Evolutionary conservation across 2,113 vertebrate genomes (phyloP), one percentile per base, ranked within the genome.

Genomic region (human (Homo sapiens)): DNA sequence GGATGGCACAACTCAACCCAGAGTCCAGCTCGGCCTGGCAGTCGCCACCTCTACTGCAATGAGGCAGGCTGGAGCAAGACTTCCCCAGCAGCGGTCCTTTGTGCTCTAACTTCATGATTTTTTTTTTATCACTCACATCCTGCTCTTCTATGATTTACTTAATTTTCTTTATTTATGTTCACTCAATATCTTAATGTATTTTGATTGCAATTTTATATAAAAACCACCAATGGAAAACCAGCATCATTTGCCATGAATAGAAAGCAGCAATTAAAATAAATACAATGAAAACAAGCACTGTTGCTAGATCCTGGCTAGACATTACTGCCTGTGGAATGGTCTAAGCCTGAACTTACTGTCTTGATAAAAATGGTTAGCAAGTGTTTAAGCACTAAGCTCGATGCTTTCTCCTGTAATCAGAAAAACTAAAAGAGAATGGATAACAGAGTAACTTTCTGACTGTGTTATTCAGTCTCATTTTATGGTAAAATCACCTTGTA

Each of bases 71-170:
- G 2, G 35, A 30, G 30, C 5, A 0, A 10, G 52, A 14, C 55
- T 8, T 4, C 50, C 3, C 59, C 48, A 4, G 27, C 1, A 1
- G 1, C 20, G 0, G 3, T 4, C 14, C 57, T 35, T 0, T 0
- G 5, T 0, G 16, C 32, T 23, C 38, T 3, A 2, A 1, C 2
- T 8, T 7, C 6, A 0, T 6, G 16, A 11, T 3, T 27, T 43
- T 3, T 43, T 1, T 13, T 25, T 18, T 35, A 68, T 68, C 66
- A 27, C 25, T 50, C 13, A 40, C 23, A 22, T 23, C 27, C 38
- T 10, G 13, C 50, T 45, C 23, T 1, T 38, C 72, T 38, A 11
- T 43, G 48, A 14, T 7, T 50, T 30, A 75, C 73, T 40, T 43
- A 25, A 13, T 18, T 59, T 50, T 45, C 81, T 72, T 32, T 35